phyloP scores from a whole-genome alignment of 1,140 invertebrate genomes.

The Drosophila yakuba region DNA sequence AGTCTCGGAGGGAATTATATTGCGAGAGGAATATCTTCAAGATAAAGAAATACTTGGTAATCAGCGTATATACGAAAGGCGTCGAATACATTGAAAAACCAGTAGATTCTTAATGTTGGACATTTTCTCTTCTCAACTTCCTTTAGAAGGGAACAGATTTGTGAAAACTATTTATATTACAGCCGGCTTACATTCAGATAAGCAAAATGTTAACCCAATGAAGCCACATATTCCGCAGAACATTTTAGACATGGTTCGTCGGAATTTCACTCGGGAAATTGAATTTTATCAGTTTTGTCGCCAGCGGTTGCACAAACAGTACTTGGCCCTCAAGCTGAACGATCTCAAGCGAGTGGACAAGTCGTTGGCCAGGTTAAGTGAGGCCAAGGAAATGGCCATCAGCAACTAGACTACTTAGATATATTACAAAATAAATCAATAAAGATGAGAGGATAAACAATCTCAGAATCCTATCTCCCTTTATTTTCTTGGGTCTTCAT shows the following conservation, averaged over 20 bases:
- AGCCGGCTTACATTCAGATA: conserved; percentile 84
- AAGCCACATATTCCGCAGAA: conserved; percentile 93
- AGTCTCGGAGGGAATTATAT: conserved; percentile 79
- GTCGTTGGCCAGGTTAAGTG: conserved; percentile 31
- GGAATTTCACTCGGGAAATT: conserved; percentile 94
- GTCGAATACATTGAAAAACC: not conserved
- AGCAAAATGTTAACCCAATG: conserved; percentile 73
- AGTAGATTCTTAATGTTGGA: not conserved
- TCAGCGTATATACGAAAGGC: no score
- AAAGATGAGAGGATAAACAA: not conserved
- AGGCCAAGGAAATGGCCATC: conserved; percentile 48
- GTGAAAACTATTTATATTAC: conserved; percentile 65
- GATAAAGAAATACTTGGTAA: not conserved
- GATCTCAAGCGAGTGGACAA: conserved; percentile 67
- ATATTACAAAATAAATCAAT: conserved; percentile 19
- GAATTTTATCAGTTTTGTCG: conserved; percentile 96
- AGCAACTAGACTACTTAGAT: conserved; percentile 36
- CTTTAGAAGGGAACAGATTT: not conserved
- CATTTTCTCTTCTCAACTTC: not conserved
- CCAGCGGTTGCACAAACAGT: conserved; percentile 92
- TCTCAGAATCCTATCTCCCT: not conserved
- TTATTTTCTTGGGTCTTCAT: not conserved
- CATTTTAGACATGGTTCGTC: conserved; percentile 92
- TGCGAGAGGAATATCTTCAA: not conserved
- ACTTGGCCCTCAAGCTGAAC: conserved; percentile 86